These are phyloP conservation scores for Caloenas nicobarica DNA, from an alignment of 2,113 vertebrate genomes.

Conservation along the genomic window DNA sequence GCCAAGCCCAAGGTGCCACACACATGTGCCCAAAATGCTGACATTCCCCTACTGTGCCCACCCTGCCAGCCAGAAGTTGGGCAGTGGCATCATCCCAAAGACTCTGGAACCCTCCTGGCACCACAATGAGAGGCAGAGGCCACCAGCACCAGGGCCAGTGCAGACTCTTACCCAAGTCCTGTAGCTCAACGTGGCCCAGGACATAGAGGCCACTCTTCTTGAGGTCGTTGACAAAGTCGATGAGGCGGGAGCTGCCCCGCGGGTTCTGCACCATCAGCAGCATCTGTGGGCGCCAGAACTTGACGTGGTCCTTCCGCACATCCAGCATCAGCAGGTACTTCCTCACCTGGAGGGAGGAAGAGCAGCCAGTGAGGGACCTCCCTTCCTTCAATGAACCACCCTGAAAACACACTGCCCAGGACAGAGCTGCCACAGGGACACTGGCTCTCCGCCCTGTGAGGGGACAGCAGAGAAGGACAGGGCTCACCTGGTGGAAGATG, in stretches of 20 bases:
- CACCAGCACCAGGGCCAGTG: neutral
- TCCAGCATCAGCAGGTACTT: slow-evolving; percentile 97
- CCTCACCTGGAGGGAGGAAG: slow-evolving; percentile 79
- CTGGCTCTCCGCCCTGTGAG: neutral
- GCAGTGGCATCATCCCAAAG: neutral
- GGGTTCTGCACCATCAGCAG: slow-evolving; percentile 96
- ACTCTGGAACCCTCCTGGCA: rapidly evolving
- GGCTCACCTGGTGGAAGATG: slow-evolving; percentile 90
- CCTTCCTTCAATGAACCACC: neutral
- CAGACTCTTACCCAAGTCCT: slow-evolving; percentile 86
- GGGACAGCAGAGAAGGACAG: neutral
- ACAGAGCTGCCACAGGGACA: neutral
- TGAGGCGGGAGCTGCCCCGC: slow-evolving; percentile 83
- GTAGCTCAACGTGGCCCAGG: slow-evolving; percentile 90
- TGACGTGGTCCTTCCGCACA: slow-evolving; percentile 95
- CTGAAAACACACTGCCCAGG: neutral
- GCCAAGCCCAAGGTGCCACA: neutral
- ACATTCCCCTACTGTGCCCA: neutral
- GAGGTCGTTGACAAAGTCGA: slow-evolving; percentile 93
- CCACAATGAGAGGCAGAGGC: neutral
- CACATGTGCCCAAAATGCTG: rapidly evolving
- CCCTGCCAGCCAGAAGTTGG: neutral
- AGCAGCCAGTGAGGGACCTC: neutral
- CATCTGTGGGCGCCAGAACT: slow-evolving; percentile 96
- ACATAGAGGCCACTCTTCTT: slow-evolving; percentile 97